Conservation (phyloP, 2,113 vertebrate species). For the Callionymus lyra region DNA sequence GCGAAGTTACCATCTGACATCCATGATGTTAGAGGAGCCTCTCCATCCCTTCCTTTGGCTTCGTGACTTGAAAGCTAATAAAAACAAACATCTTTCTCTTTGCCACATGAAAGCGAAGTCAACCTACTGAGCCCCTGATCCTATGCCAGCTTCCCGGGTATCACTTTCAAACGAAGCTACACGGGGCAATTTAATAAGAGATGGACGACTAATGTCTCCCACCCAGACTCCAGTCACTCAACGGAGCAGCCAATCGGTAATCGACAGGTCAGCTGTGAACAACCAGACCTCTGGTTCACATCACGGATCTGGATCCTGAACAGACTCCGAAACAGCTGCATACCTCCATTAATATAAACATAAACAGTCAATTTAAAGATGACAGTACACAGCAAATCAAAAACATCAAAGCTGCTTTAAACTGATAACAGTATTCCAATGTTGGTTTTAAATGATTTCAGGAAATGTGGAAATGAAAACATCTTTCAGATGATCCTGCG, state of each 20-base stretch:
- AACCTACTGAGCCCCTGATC: constrained; percentile 32
- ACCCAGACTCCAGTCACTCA: constrained; percentile 26
- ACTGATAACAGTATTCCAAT: no score
- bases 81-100: constrained; percentile 46
- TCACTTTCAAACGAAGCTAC: constrained; percentile 60
- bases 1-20: constrained; percentile 29
- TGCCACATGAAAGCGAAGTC: constrained; percentile 51
- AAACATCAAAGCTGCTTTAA: no score
- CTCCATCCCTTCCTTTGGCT: constrained; percentile 21
- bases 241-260: constrained; percentile 18
- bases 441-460: no score
- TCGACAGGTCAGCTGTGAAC: constrained; percentile 28
- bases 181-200: constrained; percentile 58
- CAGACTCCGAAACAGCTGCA: constrained; percentile 17
- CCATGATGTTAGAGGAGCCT: constrained; percentile 6
- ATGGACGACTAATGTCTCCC: constrained; percentile 57
- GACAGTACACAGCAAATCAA: no score
- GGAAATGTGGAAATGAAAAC: no score
- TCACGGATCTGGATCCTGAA: constrained; percentile 23
- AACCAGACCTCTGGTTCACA: constrained; percentile 49
- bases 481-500: no score
- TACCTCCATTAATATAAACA: constrained; percentile 15
- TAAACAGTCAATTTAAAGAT: no score
- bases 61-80: constrained; percentile 42
- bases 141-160: constrained; percentile 43